Conservation (phyloP, 23 tunicate species). For the Oikopleura dioica region DNA sequence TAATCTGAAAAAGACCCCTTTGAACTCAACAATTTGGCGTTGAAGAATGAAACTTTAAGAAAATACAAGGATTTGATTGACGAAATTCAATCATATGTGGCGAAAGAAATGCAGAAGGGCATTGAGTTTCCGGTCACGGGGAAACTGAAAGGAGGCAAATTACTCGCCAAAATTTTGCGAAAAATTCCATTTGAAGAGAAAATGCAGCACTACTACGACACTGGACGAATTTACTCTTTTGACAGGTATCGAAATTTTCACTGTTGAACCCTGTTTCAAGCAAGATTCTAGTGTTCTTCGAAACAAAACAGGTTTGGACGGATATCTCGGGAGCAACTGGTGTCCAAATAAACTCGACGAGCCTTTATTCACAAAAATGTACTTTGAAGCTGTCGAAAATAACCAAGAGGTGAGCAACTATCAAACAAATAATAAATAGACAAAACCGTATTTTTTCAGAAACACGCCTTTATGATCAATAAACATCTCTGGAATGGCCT, state of each 20-base stretch:
- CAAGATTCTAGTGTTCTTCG: no score
- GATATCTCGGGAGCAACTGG: not conserved
- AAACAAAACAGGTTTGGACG: no score
- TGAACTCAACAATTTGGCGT: not conserved
- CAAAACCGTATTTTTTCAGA: no score
- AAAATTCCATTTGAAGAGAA: not conserved
- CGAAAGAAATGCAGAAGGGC: not conserved
- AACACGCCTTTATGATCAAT: no score
- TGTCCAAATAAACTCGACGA: not conserved
- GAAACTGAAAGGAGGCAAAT: not conserved
- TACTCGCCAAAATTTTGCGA: not conserved
- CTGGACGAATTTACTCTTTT: no score
- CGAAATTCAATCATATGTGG: slow-evolving; percentile 2
- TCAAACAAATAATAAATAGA: no score
- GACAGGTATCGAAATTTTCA: no score
- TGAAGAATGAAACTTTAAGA: no score
- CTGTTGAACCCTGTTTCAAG: no score
- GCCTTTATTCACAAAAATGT: not conserved
- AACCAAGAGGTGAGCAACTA: no score
- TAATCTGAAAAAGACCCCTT: not conserved
- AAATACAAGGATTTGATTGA: not conserved
- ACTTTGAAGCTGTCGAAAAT: not conserved
- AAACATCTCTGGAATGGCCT: no score
- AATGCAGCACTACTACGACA: not conserved
- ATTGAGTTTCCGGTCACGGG: not conserved